These are phyloP conservation scores for Muschampia plurimacula DNA, from an alignment of 2,888 invertebrate species.

Conservation along the genomic window DNA sequence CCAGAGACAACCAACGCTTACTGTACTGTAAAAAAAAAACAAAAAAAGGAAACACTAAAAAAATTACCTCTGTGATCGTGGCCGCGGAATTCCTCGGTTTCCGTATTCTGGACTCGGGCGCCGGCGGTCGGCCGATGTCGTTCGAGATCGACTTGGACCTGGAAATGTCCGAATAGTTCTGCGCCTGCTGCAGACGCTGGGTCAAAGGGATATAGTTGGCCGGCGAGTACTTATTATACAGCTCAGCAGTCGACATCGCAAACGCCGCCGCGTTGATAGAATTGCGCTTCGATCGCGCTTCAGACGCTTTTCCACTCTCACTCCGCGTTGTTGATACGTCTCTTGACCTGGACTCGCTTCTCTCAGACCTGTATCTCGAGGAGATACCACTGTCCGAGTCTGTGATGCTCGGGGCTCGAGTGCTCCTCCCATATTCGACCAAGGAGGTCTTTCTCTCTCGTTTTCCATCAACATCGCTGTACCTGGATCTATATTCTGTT, in stretches of 20 bases:
- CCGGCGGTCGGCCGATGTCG: slow-evolving; percentile 84
- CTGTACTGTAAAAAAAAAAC: slow-evolving; percentile 21
- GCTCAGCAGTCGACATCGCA: slow-evolving; percentile 87
- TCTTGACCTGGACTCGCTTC: slow-evolving; percentile 83
- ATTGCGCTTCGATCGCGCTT: slow-evolving; percentile 71
- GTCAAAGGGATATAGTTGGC: slow-evolving; percentile 89
- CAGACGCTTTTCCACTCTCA: slow-evolving; percentile 80
- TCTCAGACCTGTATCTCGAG: slow-evolving; percentile 67
- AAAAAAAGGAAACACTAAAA: slow-evolving; percentile 1
- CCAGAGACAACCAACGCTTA: slow-evolving; percentile 33
- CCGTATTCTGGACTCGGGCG: slow-evolving; percentile 67
- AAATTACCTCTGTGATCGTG: slow-evolving; percentile 69
- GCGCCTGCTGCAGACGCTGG: slow-evolving; percentile 69
- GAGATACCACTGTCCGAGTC: slow-evolving; percentile 80
- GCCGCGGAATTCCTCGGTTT: slow-evolving; percentile 71
- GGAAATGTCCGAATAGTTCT: slow-evolving; percentile 70
- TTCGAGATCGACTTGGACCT: slow-evolving; percentile 86
- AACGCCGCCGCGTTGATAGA: slow-evolving; percentile 80
- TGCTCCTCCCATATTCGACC: slow-evolving; percentile 68
- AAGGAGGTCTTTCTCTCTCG: slow-evolving; percentile 72
- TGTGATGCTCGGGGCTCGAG: slow-evolving; percentile 76
- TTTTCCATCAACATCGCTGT: slow-evolving; percentile 73
- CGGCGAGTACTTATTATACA: slow-evolving; percentile 91
- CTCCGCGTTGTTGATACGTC: slow-evolving; percentile 83
- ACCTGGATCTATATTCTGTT: slow-evolving; percentile 72